A percentile compares a stretch with the other conserved stretches of the same genome.
Conservation (phyloP, 2,113 vertebrate genomes). For the Barbus barbus region DNA sequence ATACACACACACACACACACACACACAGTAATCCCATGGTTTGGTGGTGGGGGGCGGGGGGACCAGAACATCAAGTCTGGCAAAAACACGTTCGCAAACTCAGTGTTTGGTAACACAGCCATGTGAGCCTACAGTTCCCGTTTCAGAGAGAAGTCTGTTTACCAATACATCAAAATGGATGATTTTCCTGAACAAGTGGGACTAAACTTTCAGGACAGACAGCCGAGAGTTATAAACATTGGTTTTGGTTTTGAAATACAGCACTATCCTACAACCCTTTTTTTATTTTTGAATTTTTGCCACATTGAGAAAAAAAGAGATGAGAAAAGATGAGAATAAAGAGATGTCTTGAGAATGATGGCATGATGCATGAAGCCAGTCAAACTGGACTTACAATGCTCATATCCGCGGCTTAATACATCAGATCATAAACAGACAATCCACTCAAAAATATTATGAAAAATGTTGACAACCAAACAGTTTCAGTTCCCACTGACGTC, state of each 20-base stretch:
- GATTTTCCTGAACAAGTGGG: background rate
- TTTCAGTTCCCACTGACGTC: background rate
- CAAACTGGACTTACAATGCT: background rate
- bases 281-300: background rate
- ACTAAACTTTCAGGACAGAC: background rate
- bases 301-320: background rate
- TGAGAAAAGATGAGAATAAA: background rate
- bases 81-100: constrained; percentile 32
- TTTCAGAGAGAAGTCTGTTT: constrained; percentile 1
- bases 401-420: background rate
- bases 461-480: background rate
- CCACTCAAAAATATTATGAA: background rate
- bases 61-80: constrained; percentile 5
- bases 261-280: background rate
- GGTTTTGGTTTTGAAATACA: background rate
- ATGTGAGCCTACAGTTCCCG: background rate
- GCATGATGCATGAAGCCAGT: background rate
- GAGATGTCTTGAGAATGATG: background rate
- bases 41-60: background rate
- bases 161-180: background rate
- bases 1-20: constrained; percentile 32
- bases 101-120: constrained; percentile 3
- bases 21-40: constrained; percentile 5
- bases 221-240: too few relatives aligned
- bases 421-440: too few relatives aligned